Evolutionary conservation across 2,113 vertebrate species (phyloP).

Genomic region (Triplophysa tibetana): DNA sequence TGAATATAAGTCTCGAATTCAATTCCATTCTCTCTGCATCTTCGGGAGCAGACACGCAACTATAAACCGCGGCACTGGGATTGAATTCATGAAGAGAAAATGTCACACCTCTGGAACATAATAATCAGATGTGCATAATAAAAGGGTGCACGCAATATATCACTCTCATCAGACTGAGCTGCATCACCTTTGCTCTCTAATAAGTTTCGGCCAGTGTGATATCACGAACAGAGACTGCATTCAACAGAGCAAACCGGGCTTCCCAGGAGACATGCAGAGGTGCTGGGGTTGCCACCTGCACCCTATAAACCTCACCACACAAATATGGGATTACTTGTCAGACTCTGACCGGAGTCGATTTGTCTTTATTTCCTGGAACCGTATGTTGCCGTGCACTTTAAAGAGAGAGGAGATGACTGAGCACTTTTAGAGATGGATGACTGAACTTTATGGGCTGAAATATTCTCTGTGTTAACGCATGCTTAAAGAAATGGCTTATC

Average conservation of each 20-base stretch:
- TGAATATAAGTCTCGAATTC: slow-evolving; percentile 59
- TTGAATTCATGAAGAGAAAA: not conserved
- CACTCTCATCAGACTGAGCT: not conserved
- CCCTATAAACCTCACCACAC: slow-evolving; percentile 27
- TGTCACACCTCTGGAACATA: not conserved
- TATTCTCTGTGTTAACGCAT: not conserved
- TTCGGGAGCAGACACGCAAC: slow-evolving; percentile 32
- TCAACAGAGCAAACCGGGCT: not conserved
- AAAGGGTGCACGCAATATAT: slow-evolving; percentile 18
- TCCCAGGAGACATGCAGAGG: not conserved
- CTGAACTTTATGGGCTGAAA: slow-evolving; percentile 19
- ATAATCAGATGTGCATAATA: not conserved
- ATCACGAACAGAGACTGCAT: not conserved
- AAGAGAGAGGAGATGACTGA: not conserved
- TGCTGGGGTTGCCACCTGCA: not conserved
- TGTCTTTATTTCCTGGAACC: slow-evolving; percentile 48
- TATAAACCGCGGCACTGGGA: not conserved
- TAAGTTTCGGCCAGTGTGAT: slow-evolving; percentile 19
- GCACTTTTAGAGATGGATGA: not conserved
- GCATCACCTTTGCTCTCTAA: slow-evolving; percentile 34
- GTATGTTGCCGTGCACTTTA: slow-evolving; percentile 15
- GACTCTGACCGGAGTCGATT: slow-evolving; percentile 36
- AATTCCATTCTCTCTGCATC: slow-evolving; percentile 57
- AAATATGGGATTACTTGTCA: slow-evolving; percentile 45
- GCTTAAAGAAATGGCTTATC: not conserved